A percentile compares a stretch with the other conserved stretches of the same genome.
Conservation (phyloP, 2,113 vertebrate genomes). For the Gymnarchus niloticus region DNA sequence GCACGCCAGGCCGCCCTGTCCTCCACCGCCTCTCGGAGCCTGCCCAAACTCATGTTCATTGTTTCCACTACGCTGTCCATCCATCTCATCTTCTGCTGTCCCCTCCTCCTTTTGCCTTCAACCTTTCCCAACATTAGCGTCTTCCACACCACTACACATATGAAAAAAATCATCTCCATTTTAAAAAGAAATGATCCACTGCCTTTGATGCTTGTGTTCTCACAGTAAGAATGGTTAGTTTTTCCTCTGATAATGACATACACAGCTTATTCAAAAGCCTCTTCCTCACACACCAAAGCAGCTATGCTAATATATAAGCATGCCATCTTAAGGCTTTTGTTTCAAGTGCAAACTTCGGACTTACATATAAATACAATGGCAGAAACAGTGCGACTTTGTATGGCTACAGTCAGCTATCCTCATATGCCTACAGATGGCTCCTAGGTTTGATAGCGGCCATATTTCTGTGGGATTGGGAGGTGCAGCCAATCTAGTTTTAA, state of each 20-base stretch:
- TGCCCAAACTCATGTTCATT: no score
- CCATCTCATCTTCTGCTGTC: no score
- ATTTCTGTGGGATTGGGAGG: not conserved
- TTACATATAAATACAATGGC: not conserved
- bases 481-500: not conserved
- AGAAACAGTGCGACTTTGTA: not conserved
- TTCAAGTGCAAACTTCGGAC: not conserved
- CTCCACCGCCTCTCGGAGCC: no score
- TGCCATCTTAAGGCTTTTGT: not conserved
- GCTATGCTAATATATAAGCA: not conserved
- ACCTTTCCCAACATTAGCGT: no score
- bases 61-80: no score
- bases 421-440: no score
- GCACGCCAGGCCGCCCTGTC: no score
- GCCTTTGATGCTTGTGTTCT: not conserved
- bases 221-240: not conserved
- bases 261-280: not conserved
- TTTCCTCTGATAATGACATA: not conserved
- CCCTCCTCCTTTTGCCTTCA: no score
- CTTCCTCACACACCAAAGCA: not conserved
- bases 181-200: not conserved
- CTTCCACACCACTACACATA: not conserved
- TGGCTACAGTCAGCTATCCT: not conserved
- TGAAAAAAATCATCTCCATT: slow-evolving; percentile 3
- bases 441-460: not conserved